Evolutionary conservation across 2,888 invertebrate species (phyloP), one percentile per base, ranked within the genome.

Genomic region (Cryptops parisi): DNA sequence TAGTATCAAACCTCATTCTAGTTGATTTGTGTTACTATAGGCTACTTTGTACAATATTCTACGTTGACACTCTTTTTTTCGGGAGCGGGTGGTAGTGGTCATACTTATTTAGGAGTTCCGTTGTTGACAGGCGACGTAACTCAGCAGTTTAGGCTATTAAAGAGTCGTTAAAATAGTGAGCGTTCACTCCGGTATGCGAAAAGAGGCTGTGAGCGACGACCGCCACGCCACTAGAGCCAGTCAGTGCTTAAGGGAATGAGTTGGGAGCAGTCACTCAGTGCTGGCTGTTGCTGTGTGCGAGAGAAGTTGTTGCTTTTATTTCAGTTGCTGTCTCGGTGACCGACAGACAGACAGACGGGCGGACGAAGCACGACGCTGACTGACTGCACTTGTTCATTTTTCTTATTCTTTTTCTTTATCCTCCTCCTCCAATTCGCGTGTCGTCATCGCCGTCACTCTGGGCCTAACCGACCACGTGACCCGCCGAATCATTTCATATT

Each of bases 401-500:
- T 23, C 26, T 23, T 5, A 15, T 47, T 25, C 4, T 26, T 21
- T n/a, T 12, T 47, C 25, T 47, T 5, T 17, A 26, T 47, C 48
- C 48, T 48, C 48, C 48, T 26, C 48, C 23, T 38, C 45, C 44
- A 45, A 25, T 27, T 33, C 52, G 52, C 33, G 22, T 25, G 44
- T 50, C 43, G n/a, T 38, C 52, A 45, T 52, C 52, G 45, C 52
- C 21, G 44, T 45, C 45, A 45, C 27, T 40, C 45, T 45, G 44
- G 45, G 45, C 52, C 45, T 44, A 52, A 45, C 52, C 26, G 45
- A 52, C 39, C 52, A 52, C 52, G 52, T 52, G 52, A 52, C 52
- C 52, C 52, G 33, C n/a, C n/a, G 52, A 52, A 52, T 45, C 52
- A 52, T 52, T 52, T 52, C 52, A 52, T 52, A 52, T 52, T 52